Evolutionary conservation across 2,113 vertebrate genomes (phyloP).

Genomic region (Pelvicachromis taeniatus): DNA sequence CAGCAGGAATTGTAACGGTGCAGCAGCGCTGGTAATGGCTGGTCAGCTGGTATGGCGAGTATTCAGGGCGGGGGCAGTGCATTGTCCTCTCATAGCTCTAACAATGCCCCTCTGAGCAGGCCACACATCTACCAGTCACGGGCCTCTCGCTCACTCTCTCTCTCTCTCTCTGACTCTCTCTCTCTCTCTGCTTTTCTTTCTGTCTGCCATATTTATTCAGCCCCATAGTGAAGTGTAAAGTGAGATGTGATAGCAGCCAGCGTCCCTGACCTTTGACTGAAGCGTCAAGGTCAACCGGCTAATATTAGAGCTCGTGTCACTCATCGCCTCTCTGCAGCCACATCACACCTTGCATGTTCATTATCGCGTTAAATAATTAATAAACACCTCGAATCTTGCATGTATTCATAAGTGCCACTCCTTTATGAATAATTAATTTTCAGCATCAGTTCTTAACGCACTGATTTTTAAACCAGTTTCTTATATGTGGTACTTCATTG

Average conservation of each 20-base stretch:
- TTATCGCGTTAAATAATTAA: neutral
- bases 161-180: constrained; percentile 15
- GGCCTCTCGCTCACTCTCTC: constrained; percentile 49
- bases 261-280: constrained; percentile 12
- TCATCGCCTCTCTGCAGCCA: neutral
- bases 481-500: neutral
- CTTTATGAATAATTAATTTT: neutral
- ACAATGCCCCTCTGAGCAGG: constrained; percentile 70
- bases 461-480: neutral
- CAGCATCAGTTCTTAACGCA: neutral
- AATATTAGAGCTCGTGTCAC: neutral
- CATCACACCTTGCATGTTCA: neutral
- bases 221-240: constrained; percentile 29
- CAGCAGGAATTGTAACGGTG: constrained; percentile 55
- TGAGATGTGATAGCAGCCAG: constrained; percentile 22
- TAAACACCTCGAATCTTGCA: neutral
- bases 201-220: constrained; percentile 62
- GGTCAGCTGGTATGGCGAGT: constrained; percentile 74
- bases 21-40: constrained; percentile 63
- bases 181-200: constrained; percentile 57
- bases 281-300: constrained; percentile 19
- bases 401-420: neutral
- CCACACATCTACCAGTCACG: constrained; percentile 68
- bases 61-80: constrained; percentile 68
- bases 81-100: constrained; percentile 72